Evolutionary conservation across 2,888 invertebrate species (phyloP).

Genomic region (Punctoribates punctum): DNA sequence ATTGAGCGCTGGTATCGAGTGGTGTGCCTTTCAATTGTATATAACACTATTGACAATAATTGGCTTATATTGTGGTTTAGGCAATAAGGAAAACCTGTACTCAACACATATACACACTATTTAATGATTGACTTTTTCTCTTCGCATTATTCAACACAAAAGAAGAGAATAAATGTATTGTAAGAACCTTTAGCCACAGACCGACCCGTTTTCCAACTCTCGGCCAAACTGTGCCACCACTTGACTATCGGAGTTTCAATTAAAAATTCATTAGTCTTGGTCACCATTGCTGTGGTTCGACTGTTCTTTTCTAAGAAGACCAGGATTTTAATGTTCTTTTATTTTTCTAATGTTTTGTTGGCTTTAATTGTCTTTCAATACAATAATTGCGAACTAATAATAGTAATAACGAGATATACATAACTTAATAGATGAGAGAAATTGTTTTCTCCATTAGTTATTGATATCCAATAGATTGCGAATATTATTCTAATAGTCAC

Average conservation of each 20-base stretch:
- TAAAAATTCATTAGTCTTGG: no score
- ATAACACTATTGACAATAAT: constrained; percentile 8
- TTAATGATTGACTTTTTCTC: not conserved
- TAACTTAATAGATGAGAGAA: not conserved
- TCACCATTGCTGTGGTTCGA: no score
- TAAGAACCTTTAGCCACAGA: no score
- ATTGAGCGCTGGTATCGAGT: no score
- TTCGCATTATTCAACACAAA: not conserved
- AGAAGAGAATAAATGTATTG: not conserved
- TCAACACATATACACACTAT: not conserved
- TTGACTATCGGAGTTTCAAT: no score
- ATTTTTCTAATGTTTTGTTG: constrained; percentile 1
- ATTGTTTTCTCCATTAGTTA: constrained; percentile 23
- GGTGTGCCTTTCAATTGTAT: no score
- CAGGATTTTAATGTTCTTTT: not conserved
- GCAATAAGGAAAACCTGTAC: constrained; percentile 17
- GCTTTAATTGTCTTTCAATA: constrained; percentile 24
- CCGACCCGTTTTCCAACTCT: no score
- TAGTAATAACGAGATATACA: constrained; percentile 4
- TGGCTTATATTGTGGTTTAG: constrained; percentile 33
- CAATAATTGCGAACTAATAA: constrained; percentile 28
- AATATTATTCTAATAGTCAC: not conserved
- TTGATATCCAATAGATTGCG: not conserved
- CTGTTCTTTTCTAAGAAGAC: not conserved
- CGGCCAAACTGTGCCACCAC: not conserved